phyloP scores from a whole-genome alignment of 1,140 invertebrate genomes.

The Drosophila ananassae region DNA sequence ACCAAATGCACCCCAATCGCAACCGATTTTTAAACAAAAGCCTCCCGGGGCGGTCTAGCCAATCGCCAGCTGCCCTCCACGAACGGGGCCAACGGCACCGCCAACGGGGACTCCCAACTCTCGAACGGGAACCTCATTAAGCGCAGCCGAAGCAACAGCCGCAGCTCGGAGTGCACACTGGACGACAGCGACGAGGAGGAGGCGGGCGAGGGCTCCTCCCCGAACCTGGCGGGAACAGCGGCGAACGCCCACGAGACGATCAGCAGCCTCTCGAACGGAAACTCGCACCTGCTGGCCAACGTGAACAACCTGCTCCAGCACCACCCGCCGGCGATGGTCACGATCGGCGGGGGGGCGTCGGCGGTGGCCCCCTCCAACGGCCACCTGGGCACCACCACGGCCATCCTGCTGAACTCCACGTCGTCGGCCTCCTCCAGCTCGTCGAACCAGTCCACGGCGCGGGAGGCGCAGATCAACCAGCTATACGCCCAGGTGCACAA shows the following conservation, averaged over 20 bases:
- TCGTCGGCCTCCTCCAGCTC: slow-evolving; percentile 72
- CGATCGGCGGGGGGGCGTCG: slow-evolving; percentile 5
- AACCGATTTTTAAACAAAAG: slow-evolving; percentile 82
- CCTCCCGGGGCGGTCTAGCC: slow-evolving; percentile 87
- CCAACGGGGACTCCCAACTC: slow-evolving; percentile 41
- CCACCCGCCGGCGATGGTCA: slow-evolving; percentile 55
- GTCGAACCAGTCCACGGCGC: slow-evolving; percentile 70
- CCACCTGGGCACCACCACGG: slow-evolving; percentile 73
- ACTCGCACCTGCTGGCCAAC: slow-evolving; percentile 68
- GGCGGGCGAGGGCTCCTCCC: slow-evolving; percentile 21
- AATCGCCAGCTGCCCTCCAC: slow-evolving; percentile 85
- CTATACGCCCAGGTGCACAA: slow-evolving; percentile 83
- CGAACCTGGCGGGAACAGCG: slow-evolving; percentile 29
- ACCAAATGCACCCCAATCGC: slow-evolving; percentile 37
- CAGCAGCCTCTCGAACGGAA: slow-evolving; percentile 70
- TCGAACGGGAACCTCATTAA: slow-evolving; percentile 47
- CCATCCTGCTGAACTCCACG: slow-evolving; percentile 75
- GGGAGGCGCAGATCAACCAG: slow-evolving; percentile 81
- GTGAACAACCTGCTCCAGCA: slow-evolving; percentile 74
- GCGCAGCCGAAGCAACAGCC: slow-evolving; percentile 59
- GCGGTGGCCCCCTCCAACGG: slow-evolving; percentile 45
- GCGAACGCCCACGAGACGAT: slow-evolving; percentile 43
- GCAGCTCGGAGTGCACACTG: slow-evolving; percentile 79
- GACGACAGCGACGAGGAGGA: slow-evolving; percentile 76
- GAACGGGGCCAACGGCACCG: slow-evolving; percentile 57